Conservation (phyloP, 2,888 invertebrate genomes). For the Therioaphis trifolii region DNA sequence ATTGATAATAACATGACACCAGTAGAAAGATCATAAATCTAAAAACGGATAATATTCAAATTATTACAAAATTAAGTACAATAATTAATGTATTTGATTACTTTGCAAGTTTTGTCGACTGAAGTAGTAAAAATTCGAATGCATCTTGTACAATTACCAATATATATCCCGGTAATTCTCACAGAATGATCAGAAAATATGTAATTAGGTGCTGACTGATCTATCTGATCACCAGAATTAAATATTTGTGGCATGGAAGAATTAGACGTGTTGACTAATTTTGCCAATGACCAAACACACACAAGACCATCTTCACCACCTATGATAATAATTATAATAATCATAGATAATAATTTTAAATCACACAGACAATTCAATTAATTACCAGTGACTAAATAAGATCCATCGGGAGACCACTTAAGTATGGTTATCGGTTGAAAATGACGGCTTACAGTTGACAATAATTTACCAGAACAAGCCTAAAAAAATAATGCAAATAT, state of each 20-base stretch:
- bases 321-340: conserved; percentile 68
- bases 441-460: conserved; percentile 80
- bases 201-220: conserved; percentile 75
- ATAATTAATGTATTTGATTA: conserved; percentile 53
- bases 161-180: conserved; percentile 81
- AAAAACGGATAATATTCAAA: conserved; percentile 51
- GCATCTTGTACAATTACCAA: conserved; percentile 78
- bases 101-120: conserved; percentile 82
- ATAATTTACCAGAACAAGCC: conserved; percentile 75
- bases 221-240: conserved; percentile 65
- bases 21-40: conserved; percentile 78
- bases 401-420: conserved; percentile 80
- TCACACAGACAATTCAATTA: background rate
- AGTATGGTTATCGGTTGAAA: conserved; percentile 83
- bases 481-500: conserved; percentile 48
- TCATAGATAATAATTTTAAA: background rate
- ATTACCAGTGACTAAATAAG: conserved; percentile 74
- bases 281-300: conserved; percentile 81
- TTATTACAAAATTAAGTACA: conserved; percentile 5
- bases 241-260: conserved; percentile 70
- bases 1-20: conserved; percentile 80
- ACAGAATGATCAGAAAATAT: conserved; percentile 84
- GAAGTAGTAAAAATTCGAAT: conserved; percentile 83
- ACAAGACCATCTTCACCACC: conserved; percentile 88
- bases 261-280: conserved; percentile 72